Conservation (phyloP, 2,888 invertebrate species). For the Cephus nigrinus region DNA sequence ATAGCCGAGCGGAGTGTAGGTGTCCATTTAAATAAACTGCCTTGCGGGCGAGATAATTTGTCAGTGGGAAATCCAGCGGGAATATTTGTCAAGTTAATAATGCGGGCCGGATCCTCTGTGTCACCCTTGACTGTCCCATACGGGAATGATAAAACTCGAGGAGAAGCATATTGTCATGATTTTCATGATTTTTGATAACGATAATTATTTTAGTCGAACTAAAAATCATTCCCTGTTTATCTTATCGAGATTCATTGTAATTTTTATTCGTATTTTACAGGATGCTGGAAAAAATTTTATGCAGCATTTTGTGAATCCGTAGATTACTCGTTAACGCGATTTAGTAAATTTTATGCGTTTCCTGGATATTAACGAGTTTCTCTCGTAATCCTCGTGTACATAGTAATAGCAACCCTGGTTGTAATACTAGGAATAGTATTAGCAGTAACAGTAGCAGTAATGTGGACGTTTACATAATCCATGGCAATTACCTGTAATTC, state of each 20-base stretch:
- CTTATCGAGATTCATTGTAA: neutral
- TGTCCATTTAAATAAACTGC: slow-evolving; percentile 56
- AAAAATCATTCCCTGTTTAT: neutral
- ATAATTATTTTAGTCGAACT: neutral
- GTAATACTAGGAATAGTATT: neutral
- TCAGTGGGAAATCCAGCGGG: slow-evolving; percentile 58
- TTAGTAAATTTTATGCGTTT: neutral
- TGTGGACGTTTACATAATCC: neutral
- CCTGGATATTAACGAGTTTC: neutral
- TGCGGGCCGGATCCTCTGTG: slow-evolving; percentile 48
- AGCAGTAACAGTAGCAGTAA: neutral
- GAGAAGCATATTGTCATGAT: neutral
- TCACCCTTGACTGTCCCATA: slow-evolving; percentile 4
- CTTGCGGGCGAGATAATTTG: slow-evolving; percentile 57
- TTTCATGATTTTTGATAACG: neutral
- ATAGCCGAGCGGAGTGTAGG: slow-evolving; percentile 35
- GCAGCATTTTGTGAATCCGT: neutral
- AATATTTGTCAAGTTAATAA: slow-evolving; percentile 63
- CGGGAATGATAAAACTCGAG: neutral
- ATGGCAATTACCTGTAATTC: neutral
- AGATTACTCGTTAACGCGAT: neutral
- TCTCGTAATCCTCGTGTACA: neutral
- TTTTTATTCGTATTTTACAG: neutral
- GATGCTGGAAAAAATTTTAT: neutral
- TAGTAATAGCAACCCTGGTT: neutral